Conservation (phyloP, 2,888 invertebrate genomes). For the Resseliella maxima region DNA sequence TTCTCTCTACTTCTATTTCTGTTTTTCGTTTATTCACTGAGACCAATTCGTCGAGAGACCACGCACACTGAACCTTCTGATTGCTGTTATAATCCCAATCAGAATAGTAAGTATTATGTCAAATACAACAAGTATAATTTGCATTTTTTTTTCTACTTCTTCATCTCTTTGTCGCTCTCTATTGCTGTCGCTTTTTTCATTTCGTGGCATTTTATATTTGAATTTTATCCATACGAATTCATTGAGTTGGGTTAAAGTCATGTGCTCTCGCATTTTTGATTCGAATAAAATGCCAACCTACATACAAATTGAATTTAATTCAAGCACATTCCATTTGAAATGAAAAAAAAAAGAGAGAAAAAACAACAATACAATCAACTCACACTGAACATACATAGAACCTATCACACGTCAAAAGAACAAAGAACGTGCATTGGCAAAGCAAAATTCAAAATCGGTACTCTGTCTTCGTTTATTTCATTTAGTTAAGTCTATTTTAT, state of each 20-base stretch:
- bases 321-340: neutral
- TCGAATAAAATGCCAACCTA: conserved; percentile 38
- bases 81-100: conserved; percentile 15
- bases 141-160: neutral
- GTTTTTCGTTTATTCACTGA: too few species aligned
- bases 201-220: neutral
- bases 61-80: conserved; percentile 12
- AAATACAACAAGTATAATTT: conserved; percentile 25
- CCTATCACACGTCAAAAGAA: conserved; percentile 24
- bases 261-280: conserved; percentile 22
- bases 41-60: neutral
- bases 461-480: conserved; percentile 38
- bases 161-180: too few species aligned
- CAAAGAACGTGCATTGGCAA: conserved; percentile 6
- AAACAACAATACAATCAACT: neutral
- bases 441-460: neutral
- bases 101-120: conserved; percentile 38
- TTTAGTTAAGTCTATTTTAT: conserved; percentile 33
- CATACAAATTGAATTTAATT: conserved; percentile 53
- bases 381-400: neutral
- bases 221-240: conserved; percentile 17
- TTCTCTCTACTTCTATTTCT: too few species aligned
- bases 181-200: neutral
- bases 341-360: neutral
- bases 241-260: neutral